Conservation (phyloP, 2,113 vertebrate species). For the Brachypodius melanocephalos region DNA sequence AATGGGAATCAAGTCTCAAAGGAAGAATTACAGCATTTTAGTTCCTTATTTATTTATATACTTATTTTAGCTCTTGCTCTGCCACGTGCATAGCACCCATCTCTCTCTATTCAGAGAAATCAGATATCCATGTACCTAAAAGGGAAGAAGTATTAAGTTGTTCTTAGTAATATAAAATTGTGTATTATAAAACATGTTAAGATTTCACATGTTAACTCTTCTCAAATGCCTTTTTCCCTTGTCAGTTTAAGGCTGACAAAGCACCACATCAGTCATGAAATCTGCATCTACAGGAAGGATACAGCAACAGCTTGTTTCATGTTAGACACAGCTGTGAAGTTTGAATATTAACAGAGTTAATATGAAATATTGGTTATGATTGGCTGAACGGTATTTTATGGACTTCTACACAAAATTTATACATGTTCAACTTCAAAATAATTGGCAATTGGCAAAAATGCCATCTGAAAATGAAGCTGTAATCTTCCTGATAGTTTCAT, state of each 20-base stretch:
- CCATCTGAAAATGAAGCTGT: slow-evolving; percentile 28
- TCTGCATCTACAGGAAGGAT: background rate
- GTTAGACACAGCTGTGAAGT: background rate
- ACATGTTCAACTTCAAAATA: background rate
- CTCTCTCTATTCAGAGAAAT: background rate
- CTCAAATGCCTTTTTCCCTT: background rate
- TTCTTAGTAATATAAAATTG: background rate
- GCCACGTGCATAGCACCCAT: background rate
- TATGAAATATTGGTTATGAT: background rate
- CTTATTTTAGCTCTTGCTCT: background rate
- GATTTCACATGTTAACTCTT: background rate
- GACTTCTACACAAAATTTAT: background rate
- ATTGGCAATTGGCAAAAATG: background rate
- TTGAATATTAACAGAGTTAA: background rate
- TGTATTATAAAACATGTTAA: background rate
- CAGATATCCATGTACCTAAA: background rate
- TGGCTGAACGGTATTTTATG: background rate
- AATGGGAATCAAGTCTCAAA: background rate
- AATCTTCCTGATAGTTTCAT: slow-evolving; percentile 5
- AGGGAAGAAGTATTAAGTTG: background rate
- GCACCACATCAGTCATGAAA: background rate
- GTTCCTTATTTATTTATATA: background rate
- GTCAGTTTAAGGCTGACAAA: background rate
- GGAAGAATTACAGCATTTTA: background rate
- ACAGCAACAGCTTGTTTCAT: background rate